Percentiles rank a stretch among this genome's conserved stretches.
These are phyloP conservation scores for Percopsis transmontana DNA, from an alignment of 2,113 vertebrate species.

Conservation along the genomic window DNA sequence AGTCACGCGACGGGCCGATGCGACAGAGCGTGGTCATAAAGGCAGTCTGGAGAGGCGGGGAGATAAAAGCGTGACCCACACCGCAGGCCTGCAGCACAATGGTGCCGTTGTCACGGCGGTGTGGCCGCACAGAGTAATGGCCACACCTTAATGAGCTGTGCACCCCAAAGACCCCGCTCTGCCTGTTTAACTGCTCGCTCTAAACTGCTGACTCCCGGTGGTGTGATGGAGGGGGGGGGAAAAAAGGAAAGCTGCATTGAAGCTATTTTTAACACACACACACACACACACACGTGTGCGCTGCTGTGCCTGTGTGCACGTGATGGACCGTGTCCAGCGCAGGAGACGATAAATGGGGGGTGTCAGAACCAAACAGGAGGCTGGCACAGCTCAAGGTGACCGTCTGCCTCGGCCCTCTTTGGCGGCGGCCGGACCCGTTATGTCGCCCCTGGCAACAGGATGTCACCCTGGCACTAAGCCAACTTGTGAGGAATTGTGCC, in stretches of 20 bases:
- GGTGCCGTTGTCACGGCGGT: constrained; percentile 20
- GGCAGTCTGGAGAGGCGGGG: constrained; percentile 48
- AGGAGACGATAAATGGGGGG: constrained; percentile 61
- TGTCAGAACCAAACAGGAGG: constrained; percentile 68
- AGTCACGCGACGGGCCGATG: constrained; percentile 44
- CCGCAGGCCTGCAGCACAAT: constrained; percentile 7
- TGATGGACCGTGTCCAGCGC: constrained; percentile 49
- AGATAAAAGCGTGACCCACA: constrained; percentile 20
- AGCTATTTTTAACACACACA: constrained; percentile 59
- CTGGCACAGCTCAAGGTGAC: constrained; percentile 80
- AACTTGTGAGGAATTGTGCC: constrained; percentile 59
- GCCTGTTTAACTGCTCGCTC: constrained; percentile 46
- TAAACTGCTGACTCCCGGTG: constrained; percentile 57
- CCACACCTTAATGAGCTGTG: constrained; percentile 30
- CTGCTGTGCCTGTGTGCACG: constrained; percentile 20
- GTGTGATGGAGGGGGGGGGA: constrained; percentile 21
- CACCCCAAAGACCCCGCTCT: constrained; percentile 31
- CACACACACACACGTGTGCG: constrained; percentile 6
- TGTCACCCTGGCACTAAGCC: constrained; percentile 70
- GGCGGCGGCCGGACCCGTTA: constrained; percentile 58
- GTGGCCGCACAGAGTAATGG: constrained; percentile 23
- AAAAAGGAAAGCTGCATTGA: constrained; percentile 29
- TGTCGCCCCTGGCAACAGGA: constrained; percentile 75
- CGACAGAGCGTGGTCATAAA: constrained; percentile 47
- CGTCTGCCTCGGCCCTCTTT: constrained; percentile 71